Evolutionary conservation across 2,888 invertebrate species (phyloP).

Genomic region (Hoplodrina blanda): DNA sequence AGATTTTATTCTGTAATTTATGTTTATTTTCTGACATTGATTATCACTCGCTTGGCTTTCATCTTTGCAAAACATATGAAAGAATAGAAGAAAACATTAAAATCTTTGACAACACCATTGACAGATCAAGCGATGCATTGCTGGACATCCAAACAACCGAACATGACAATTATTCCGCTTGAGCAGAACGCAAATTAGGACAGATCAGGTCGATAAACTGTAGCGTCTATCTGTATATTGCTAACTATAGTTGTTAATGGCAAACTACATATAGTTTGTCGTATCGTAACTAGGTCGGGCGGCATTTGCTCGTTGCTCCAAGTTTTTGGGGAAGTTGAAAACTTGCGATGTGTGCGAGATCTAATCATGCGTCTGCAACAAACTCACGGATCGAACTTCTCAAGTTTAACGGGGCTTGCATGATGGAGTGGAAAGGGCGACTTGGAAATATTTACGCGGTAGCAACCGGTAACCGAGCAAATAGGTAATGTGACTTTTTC

Average conservation of each 20-base stretch:
- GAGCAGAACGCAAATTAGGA: slow-evolving; percentile 31
- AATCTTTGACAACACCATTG: not conserved
- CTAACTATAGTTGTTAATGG: slow-evolving; percentile 43
- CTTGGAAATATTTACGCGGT: slow-evolving; percentile 5
- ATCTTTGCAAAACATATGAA: not conserved
- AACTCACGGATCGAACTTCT: slow-evolving; percentile 33
- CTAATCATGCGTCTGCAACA: slow-evolving; percentile 47
- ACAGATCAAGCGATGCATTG: not conserved
- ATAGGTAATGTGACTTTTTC: no score
- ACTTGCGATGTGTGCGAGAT: slow-evolving; percentile 51
- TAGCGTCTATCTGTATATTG: not conserved
- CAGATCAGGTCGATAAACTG: slow-evolving; percentile 37
- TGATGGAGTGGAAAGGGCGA: slow-evolving; percentile 27
- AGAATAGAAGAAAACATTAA: not conserved
- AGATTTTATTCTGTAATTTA: no score
- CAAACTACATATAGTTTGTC: slow-evolving; percentile 38
- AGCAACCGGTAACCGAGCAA: no score
- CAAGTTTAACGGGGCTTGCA: slow-evolving; percentile 36
- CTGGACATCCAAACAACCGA: not conserved
- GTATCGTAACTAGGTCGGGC: slow-evolving; percentile 47
- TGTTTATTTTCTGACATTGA: no score
- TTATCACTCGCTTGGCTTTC: no score
- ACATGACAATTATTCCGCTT: slow-evolving; percentile 3
- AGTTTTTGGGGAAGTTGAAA: slow-evolving; percentile 52
- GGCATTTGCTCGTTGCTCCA: slow-evolving; percentile 46